Evolutionary conservation across 2,888 invertebrate species (phyloP).

Genomic region (Drosophila formosana): DNA sequence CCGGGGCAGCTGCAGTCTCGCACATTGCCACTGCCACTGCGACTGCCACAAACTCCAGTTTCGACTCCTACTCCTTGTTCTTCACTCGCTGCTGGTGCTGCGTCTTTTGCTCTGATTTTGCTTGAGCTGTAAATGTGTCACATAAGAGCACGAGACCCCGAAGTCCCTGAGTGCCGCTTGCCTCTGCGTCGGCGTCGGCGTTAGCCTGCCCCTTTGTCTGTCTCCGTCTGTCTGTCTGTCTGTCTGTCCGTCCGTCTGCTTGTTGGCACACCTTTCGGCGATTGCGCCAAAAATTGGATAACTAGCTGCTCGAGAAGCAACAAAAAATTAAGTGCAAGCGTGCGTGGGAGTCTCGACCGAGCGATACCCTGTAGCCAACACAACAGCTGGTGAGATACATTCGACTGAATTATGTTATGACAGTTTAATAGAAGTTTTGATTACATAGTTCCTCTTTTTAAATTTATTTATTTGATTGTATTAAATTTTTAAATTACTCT

Average conservation of each 20-base stretch:
- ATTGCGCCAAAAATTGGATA: conserved; percentile 69
- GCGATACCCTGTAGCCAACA: conserved; percentile 8
- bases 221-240: neutral
- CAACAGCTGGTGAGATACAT: neutral
- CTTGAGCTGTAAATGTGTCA: conserved; percentile 39
- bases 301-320: conserved; percentile 33
- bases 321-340: conserved; percentile 18
- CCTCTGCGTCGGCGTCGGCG: conserved; percentile 14
- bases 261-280: conserved; percentile 53
- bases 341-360: neutral
- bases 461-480: no score
- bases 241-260: conserved; percentile 2
- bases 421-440: no score
- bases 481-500: no score
- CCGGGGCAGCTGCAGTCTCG: conserved; percentile 37
- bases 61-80: neutral
- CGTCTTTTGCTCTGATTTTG: conserved; percentile 57
- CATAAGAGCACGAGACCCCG: conserved; percentile 55
- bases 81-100: neutral
- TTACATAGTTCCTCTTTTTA: no score
- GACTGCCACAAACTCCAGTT: neutral
- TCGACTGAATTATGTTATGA: neutral
- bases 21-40: conserved; percentile 7
- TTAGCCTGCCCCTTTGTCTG: neutral
- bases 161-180: conserved; percentile 20